Evolutionary conservation across 2,888 invertebrate genomes (phyloP).

Genomic region (Sinodicranocentrus sp.): DNA sequence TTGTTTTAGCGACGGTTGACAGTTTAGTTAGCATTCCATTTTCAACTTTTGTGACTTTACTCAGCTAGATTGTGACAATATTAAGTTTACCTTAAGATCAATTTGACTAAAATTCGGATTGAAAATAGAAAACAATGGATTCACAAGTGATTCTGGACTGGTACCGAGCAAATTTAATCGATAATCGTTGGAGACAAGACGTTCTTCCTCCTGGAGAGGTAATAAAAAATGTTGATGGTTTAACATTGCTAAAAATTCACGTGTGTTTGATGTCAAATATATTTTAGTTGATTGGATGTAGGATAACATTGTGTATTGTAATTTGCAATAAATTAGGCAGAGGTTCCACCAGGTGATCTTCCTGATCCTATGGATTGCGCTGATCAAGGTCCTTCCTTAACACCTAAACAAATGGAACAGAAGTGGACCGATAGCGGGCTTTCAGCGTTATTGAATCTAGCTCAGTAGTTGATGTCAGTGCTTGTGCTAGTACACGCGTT

Average conservation of each 20-base stretch:
- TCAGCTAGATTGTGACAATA: no score
- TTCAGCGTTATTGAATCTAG: conserved; percentile 67
- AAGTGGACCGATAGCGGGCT: conserved; percentile 76
- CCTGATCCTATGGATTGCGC: conserved; percentile 74
- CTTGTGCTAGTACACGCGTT: background rate
- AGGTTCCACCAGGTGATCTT: conserved; percentile 73
- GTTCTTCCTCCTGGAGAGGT: conserved; percentile 75
- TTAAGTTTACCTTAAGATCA: no score
- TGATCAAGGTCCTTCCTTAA: conserved; percentile 75
- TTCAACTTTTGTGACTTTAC: no score
- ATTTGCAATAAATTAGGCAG: conserved; percentile 59
- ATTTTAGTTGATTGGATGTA: no score
- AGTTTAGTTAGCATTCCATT: no score
- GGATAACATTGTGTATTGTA: no score
- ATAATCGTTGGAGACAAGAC: conserved; percentile 76
- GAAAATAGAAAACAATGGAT: conserved; percentile 67
- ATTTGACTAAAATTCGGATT: no score
- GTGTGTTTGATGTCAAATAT: no score
- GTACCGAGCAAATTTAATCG: conserved; percentile 75
- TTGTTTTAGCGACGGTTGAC: no score
- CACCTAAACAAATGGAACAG: conserved; percentile 76
- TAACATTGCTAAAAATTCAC: no score
- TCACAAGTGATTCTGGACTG: conserved; percentile 74
- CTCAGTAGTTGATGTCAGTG: conserved; percentile 65
- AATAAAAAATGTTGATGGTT: no score